A percentile compares a stretch with the other conserved stretches of the same genome.
phyloP scores from a whole-genome alignment of 2,797 vertebrate genomes.

The Eleutherodactylus coqui region DNA sequence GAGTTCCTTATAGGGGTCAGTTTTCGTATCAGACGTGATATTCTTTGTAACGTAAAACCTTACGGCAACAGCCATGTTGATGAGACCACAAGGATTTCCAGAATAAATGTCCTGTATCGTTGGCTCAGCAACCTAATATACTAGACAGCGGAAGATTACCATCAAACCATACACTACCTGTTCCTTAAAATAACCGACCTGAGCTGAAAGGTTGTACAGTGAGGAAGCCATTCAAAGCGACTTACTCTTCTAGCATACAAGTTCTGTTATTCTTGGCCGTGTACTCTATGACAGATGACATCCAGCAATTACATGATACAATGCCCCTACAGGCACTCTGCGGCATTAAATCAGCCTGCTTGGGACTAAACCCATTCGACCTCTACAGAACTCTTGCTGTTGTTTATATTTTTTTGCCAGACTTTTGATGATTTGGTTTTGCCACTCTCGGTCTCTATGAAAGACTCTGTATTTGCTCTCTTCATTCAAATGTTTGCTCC shows the following conservation, averaged over 20 bases:
- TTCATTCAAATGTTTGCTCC: slow-evolving; percentile 50
- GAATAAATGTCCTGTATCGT: neutral
- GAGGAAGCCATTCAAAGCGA: slow-evolving; percentile 17
- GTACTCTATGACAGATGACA: slow-evolving; percentile 1
- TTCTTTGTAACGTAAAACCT: neutral
- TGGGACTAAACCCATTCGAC: neutral
- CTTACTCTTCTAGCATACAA: neutral
- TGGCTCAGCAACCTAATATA: neutral
- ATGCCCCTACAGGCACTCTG: slow-evolving; percentile 1
- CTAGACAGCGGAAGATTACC: slow-evolving; percentile 8
- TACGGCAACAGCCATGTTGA: neutral
- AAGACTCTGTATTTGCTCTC: slow-evolving; percentile 38
- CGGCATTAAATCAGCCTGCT: neutral
- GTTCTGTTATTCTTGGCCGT: slow-evolving; percentile 28
- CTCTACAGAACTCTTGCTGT: slow-evolving; percentile 23
- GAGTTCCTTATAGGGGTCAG: neutral
- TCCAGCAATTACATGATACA: slow-evolving; percentile 27
- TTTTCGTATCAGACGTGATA: neutral
- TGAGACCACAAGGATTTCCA: neutral
- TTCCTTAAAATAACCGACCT: neutral
- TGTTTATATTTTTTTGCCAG: slow-evolving; percentile 39
- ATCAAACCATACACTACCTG: neutral
- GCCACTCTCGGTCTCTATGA: slow-evolving; percentile 16
- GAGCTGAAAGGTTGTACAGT: slow-evolving; percentile 14
- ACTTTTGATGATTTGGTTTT: slow-evolving; percentile 44